Percentiles rank a stretch among this genome's conserved stretches.
Evolutionary conservation across 2,888 invertebrate species (phyloP).

Genomic region (Parnassius glacialis): DNA sequence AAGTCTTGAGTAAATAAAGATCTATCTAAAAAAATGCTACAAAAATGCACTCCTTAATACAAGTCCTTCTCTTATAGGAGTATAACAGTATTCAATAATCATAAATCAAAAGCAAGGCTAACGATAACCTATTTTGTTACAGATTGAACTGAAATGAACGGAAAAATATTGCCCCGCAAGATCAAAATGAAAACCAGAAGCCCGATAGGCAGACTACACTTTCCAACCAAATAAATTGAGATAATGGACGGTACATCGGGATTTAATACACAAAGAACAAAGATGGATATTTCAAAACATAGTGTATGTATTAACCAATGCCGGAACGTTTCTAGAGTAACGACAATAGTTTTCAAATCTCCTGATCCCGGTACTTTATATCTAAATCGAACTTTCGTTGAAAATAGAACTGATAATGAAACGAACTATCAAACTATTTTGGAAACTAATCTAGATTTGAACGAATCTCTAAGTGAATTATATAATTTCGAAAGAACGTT

Average conservation of each 20-base stretch:
- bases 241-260: slow-evolving; percentile 29
- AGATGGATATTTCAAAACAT: slow-evolving; percentile 27
- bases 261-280: slow-evolving; percentile 16
- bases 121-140: slow-evolving; percentile 7
- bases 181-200: slow-evolving; percentile 1
- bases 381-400: slow-evolving; percentile 18
- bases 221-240: slow-evolving; percentile 17
- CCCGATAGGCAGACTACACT: slow-evolving; percentile 6
- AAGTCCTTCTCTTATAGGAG: too few species aligned
- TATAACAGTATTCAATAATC: neutral
- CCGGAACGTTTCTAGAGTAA: slow-evolving; percentile 51
- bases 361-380: slow-evolving; percentile 35
- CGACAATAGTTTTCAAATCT: slow-evolving; percentile 44
- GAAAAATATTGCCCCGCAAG: neutral
- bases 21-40: too few species aligned
- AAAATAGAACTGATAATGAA: slow-evolving; percentile 28
- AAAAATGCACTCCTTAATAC: too few species aligned
- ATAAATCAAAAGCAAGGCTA: slow-evolving; percentile 1
- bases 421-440: slow-evolving; percentile 40
- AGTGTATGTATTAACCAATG: slow-evolving; percentile 43
- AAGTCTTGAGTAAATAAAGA: too few species aligned
- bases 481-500: slow-evolving; percentile 39
- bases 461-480: slow-evolving; percentile 50
- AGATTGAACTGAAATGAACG: slow-evolving; percentile 15
- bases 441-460: slow-evolving; percentile 47